Conservation (phyloP, 1,140 invertebrate genomes). For the Plodia interpunctella region DNA sequence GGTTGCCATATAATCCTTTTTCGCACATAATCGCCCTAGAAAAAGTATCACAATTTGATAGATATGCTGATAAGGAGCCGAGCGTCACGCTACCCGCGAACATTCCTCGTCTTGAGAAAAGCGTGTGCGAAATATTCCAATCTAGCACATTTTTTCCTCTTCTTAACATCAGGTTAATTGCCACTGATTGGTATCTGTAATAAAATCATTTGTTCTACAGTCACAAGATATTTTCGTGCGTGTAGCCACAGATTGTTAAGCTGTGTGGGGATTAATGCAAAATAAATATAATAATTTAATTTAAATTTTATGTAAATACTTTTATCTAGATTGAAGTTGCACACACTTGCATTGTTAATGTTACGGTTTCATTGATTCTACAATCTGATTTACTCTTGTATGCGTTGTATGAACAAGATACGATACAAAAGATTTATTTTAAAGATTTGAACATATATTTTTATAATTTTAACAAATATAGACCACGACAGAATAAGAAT, state of each 20-base stretch:
- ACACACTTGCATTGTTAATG: conserved; percentile 3
- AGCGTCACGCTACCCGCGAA: conserved; percentile 39
- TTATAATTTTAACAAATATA: too few species aligned
- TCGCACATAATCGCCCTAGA: conserved; percentile 35
- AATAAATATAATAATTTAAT: neutral
- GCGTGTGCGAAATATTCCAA: conserved; percentile 41
- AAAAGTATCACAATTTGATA: conserved; percentile 51
- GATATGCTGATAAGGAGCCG: conserved; percentile 38
- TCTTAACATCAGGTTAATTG: conserved; percentile 46
- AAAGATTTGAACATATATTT: too few species aligned
- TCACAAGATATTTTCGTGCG: conserved; percentile 3
- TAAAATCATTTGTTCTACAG: conserved; percentile 52
- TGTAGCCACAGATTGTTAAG: neutral
- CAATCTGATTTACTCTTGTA: conserved; percentile 2
- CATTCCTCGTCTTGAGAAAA: conserved; percentile 45
- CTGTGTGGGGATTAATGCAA: neutral
- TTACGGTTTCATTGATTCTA: neutral
- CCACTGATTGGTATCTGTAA: conserved; percentile 40
- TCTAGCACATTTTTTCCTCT: conserved; percentile 39
- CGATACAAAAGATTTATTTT: neutral
- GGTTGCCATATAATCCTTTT: conserved; percentile 39
- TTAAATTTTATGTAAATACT: neutral
- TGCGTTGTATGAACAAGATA: neutral
- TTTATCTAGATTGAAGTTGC: conserved; percentile 2
- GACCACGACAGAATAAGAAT: too few species aligned